Percentiles rank a stretch among this genome's conserved stretches.
These are phyloP conservation scores for Diaphora mendica DNA, from an alignment of 2,888 invertebrate genomes.

Conservation along the genomic window DNA sequence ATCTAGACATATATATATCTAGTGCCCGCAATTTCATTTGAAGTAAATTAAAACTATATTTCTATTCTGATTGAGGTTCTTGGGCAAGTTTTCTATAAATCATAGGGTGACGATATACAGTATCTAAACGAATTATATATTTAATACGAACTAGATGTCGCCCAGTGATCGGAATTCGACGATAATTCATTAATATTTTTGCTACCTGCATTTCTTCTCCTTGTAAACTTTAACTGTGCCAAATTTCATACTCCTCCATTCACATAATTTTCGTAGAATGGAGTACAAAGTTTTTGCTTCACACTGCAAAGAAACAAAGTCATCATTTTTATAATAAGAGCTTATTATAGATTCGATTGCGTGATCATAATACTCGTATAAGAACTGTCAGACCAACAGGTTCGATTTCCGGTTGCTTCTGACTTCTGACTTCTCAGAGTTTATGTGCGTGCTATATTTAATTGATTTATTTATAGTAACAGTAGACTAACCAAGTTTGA, in stretches of 20 bases:
- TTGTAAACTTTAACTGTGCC: too few relatives aligned
- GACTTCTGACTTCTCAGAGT: neutral
- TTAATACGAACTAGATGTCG: neutral
- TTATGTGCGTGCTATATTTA: neutral
- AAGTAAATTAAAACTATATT: neutral
- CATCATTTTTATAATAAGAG: neutral
- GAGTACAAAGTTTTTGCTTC: too few relatives aligned
- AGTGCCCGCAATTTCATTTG: neutral
- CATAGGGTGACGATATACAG: neutral
- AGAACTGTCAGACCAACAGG: neutral
- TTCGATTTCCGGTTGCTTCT: neutral
- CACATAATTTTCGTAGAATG: too few relatives aligned
- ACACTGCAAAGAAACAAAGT: neutral
- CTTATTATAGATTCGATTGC: neutral
- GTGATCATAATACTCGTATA: neutral
- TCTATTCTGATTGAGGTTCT: neutral
- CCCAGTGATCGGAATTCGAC: too few relatives aligned
- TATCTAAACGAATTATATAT: neutral
- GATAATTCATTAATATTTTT: too few relatives aligned
- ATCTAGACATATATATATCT: too few relatives aligned
- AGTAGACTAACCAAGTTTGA: too few relatives aligned
- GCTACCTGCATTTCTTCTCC: too few relatives aligned
- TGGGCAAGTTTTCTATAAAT: neutral
- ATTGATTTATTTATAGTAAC: too few relatives aligned
- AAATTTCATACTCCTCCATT: too few relatives aligned